Evolutionary conservation across 2,797 vertebrate species (phyloP).

Genomic region (Catostomus latipinnis): DNA sequence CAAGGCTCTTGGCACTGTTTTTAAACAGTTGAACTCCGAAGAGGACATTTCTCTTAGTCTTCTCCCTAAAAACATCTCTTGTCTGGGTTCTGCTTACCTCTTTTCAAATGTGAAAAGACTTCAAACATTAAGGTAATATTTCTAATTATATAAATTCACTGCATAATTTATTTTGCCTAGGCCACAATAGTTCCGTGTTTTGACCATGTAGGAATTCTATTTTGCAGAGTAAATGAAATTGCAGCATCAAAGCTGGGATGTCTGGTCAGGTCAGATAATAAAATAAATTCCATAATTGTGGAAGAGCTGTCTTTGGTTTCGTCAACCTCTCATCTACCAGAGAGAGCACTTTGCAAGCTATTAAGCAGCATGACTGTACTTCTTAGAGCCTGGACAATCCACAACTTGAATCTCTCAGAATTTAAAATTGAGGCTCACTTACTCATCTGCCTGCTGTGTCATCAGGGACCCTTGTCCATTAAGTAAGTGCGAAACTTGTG

Average conservation of each 20-base stretch:
- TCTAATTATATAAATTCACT: background rate
- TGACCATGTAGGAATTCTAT: background rate
- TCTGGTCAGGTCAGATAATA: background rate
- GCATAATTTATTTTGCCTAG: background rate
- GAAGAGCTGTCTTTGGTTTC: constrained; percentile 43
- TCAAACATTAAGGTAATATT: constrained; percentile 36
- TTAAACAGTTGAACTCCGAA: background rate
- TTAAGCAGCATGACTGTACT: constrained; percentile 40
- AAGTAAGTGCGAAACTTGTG: constrained; percentile 21
- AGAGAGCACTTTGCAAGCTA: constrained; percentile 17
- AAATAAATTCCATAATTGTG: background rate
- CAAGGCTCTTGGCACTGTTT: constrained; percentile 21
- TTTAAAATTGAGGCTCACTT: constrained; percentile 19
- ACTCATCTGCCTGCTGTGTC: constrained; percentile 36
- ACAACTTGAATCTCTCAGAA: constrained; percentile 36
- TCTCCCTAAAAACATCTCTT: constrained; percentile 37
- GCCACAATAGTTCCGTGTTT: background rate
- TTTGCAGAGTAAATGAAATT: constrained; percentile 49
- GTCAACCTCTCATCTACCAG: background rate
- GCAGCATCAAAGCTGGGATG: constrained; percentile 25
- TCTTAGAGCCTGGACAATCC: constrained; percentile 45
- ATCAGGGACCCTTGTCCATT: constrained; percentile 20
- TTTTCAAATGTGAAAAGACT: constrained; percentile 33
- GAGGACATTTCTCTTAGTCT: constrained; percentile 29
- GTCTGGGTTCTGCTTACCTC: constrained; percentile 33